Conservation (phyloP, 2,797 vertebrate genomes). For the Bradypus variegatus region DNA sequence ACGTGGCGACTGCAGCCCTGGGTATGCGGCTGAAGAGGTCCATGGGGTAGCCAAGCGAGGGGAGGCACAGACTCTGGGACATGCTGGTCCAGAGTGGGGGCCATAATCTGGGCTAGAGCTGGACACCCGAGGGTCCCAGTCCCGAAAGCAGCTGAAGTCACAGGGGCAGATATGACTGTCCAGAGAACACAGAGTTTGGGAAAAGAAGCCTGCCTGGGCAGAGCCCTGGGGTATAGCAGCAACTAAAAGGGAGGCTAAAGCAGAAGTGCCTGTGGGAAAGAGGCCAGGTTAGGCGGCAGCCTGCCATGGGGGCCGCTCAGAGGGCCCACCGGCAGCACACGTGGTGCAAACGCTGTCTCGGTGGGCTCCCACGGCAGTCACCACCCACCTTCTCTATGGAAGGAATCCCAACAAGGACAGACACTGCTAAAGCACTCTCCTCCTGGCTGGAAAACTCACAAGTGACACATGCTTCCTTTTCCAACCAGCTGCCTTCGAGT, state of each 20-base stretch:
- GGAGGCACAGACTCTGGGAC: neutral
- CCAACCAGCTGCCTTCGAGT: neutral
- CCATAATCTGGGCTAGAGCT: no score
- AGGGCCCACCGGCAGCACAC: neutral
- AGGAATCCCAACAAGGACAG: neutral
- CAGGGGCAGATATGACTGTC: neutral
- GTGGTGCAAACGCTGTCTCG: neutral
- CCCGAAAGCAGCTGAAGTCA: neutral
- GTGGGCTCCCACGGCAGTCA: neutral
- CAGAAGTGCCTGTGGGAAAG: neutral
- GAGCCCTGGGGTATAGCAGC: neutral
- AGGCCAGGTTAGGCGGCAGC: neutral
- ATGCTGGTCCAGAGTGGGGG: neutral
- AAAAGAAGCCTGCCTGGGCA: neutral
- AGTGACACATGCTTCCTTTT: neutral
- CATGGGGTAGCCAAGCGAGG: neutral
- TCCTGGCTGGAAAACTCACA: neutral
- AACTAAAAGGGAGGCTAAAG: neutral
- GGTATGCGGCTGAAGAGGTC: neutral
- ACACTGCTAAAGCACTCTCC: neutral
- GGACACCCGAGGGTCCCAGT: neutral
- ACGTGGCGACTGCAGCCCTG: neutral
- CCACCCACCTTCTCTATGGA: neutral
- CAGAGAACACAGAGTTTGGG: neutral
- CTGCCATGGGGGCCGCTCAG: neutral